phyloP scores from a whole-genome alignment of 2,888 invertebrate genomes.

The Oxyteleia sp. region DNA sequence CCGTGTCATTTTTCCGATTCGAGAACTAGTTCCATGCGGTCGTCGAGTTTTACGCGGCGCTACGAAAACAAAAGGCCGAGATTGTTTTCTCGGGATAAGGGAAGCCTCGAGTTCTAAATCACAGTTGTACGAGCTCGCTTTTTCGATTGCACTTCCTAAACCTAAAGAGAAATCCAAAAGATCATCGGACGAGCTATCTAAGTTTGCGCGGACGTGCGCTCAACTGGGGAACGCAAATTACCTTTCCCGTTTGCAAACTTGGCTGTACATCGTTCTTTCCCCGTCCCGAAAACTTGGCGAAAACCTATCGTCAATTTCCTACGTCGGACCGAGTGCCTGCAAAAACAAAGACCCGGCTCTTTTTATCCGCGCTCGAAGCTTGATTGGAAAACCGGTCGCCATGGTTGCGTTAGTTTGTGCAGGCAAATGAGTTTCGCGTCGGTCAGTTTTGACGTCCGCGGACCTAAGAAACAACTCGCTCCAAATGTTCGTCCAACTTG shows the following conservation, averaged over 20 bases:
- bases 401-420: conserved; percentile 13
- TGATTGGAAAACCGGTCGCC: conserved; percentile 40
- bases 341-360: conserved; percentile 28
- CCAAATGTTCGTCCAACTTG: background rate
- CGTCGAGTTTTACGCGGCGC: background rate
- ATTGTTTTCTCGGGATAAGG: conserved; percentile 13
- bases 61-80: conserved; percentile 3
- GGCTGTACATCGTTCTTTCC: conserved; percentile 15
- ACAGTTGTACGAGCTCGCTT: conserved; percentile 21
- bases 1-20: conserved; percentile 14
- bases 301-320: conserved; percentile 23
- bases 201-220: conserved; percentile 16
- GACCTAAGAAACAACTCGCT: conserved; percentile 8
- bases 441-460: conserved; percentile 30
- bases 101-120: conserved; percentile 22
- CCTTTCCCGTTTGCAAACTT: conserved; percentile 36
- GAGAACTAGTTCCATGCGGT: background rate
- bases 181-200: conserved; percentile 9
- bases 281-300: conserved; percentile 16
- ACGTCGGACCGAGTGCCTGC: background rate
- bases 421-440: conserved; percentile 38
- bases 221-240: conserved; percentile 44
- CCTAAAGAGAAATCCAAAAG: conserved; percentile 15
- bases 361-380: conserved; percentile 16
- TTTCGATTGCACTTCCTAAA: conserved; percentile 26